These are phyloP conservation scores for Bursaphelenchus mucronatus DNA, from an alignment of 1,140 invertebrate genomes.

Conservation along the genomic window DNA sequence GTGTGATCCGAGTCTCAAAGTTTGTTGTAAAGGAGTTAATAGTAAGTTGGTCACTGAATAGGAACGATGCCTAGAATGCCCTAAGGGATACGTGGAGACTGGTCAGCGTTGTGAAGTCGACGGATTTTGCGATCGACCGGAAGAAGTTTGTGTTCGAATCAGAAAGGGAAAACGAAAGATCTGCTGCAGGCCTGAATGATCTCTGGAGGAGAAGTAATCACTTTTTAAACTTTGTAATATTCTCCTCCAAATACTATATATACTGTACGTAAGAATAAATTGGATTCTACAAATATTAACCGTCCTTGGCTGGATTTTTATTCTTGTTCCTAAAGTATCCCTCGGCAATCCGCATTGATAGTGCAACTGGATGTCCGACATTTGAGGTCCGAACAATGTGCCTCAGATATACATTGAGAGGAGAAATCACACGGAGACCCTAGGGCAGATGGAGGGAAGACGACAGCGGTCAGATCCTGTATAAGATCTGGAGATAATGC, in stretches of 20 bases:
- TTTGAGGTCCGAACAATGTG: slow-evolving; percentile 14
- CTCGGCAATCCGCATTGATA: slow-evolving; percentile 19
- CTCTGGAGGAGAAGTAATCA: too few species aligned
- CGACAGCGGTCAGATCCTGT: slow-evolving; percentile 3
- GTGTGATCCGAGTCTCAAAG: slow-evolving; percentile 45
- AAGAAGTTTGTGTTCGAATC: slow-evolving; percentile 14
- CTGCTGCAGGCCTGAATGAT: slow-evolving; percentile 12
- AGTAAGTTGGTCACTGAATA: slow-evolving; percentile 32
- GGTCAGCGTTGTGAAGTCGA: slow-evolving; percentile 39
- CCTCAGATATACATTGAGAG: slow-evolving; percentile 17
- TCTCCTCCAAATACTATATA: too few species aligned
- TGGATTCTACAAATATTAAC: too few species aligned
- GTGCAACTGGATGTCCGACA: slow-evolving; percentile 14
- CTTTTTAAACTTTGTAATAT: too few species aligned
- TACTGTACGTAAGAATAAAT: too few species aligned
- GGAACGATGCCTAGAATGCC: slow-evolving; percentile 40
- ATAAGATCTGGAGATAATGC: neutral
- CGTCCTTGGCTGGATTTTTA: too few species aligned
- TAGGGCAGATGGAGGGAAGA: neutral
- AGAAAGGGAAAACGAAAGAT: slow-evolving; percentile 11
- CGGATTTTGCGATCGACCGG: slow-evolving; percentile 16
- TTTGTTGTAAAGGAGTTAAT: slow-evolving; percentile 53
- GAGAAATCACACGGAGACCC: slow-evolving; percentile 17
- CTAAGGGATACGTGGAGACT: slow-evolving; percentile 48
- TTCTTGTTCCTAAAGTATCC: slow-evolving; percentile 30